Base-by-base conservation (phyloP, 2,113 vertebrate genomes). In the Phrynosoma blainvillii region DNA sequence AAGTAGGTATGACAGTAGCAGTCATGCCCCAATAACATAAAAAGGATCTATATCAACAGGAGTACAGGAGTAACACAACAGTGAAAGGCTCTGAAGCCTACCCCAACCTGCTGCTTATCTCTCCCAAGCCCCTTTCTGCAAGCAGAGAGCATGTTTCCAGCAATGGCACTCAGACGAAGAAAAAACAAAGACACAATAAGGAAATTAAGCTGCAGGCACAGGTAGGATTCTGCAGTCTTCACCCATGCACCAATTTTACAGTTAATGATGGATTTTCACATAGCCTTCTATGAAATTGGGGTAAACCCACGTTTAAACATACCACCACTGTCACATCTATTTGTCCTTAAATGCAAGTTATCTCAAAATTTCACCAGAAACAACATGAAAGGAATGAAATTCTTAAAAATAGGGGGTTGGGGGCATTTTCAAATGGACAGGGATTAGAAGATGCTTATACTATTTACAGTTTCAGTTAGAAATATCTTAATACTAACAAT, bases 1-100 rank as follows among this genome's bases (percentile, higher is more conserved):
- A 83, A 77, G 42, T 40, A 66, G 62, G 52, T 82, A 76, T 23
- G 73, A 83, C n/a, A 80, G 66, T n/a, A 56, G 68, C 32, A 68
- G 62, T 56, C 74, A 42, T 73, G 84, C 79, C 87, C 92, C 90
- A 84, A 88, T 1, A 79, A 89, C 89, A 70, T 79, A 77, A 90
- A 89, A 80, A n/a, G 91, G 80, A 56, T 83, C 88, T 88, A 21
- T 87, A 77, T 54, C 89, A 89, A 84, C 92, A 91, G 56, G 79
- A 87, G 82, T 75, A 6, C 40, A 82, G 30, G 47, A 68, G 42
- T 42, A 77, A 68, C 66, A 79, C 65, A 68, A 54, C 4, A 18
- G 59, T 20, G 59, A 77, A 16, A 52, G 74, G 71, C 71, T n/a
- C 40, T 88, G 81, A 78, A 88, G 27, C n/a, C 74, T 77, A 88